Conservation (phyloP, 2,113 vertebrate species). For the Sigmodon hispidus region DNA sequence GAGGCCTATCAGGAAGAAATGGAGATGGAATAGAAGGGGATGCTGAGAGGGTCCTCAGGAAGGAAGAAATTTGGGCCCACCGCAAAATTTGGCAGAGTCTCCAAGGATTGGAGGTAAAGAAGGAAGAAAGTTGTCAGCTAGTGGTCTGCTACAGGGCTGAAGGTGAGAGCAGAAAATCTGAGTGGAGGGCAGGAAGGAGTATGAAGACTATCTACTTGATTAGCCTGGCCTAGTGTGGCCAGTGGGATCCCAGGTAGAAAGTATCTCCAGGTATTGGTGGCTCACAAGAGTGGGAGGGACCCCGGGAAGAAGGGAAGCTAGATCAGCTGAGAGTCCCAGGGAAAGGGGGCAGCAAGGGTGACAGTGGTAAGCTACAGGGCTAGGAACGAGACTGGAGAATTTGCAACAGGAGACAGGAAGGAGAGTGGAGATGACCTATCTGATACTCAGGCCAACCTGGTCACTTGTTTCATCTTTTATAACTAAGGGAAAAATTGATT, state of each 20-base stretch:
- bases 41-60: not conserved
- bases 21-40: not conserved
- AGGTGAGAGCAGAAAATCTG: not conserved
- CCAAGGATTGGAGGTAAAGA: not conserved
- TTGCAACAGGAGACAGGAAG: not conserved
- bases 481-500: not conserved
- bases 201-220: not conserved
- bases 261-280: not conserved
- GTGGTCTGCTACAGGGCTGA: not conserved
- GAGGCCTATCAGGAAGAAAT: not conserved
- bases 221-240: not conserved
- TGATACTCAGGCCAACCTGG: not conserved
- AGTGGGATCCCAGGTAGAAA: not conserved
- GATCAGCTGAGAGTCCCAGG: not conserved
- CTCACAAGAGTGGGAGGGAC: not conserved
- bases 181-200: not conserved
- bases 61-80: not conserved
- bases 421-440: too few species aligned
- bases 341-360: not conserved
- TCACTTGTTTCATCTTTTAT: not conserved
- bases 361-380: not conserved
- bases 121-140: not conserved
- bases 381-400: not conserved
- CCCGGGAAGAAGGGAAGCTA: not conserved
- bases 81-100: not conserved